These are phyloP conservation scores for Callinectes sapidus DNA, from an alignment of 2,888 invertebrate genomes.

Conservation along the genomic window DNA sequence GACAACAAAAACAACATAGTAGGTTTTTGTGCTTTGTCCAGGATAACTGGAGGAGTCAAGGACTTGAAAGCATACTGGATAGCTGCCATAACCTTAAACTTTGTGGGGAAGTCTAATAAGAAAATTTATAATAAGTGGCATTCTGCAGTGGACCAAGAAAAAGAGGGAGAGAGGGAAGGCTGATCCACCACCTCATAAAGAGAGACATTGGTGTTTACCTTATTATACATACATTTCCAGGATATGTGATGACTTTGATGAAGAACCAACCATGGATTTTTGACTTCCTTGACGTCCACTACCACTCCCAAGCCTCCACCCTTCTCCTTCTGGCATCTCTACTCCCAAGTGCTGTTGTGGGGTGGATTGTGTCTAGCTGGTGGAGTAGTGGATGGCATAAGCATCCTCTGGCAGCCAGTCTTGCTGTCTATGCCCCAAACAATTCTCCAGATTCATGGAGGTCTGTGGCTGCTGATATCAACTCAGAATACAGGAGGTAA, in stretches of 20 bases:
- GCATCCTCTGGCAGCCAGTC: conserved; percentile 85
- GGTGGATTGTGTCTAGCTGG: conserved; percentile 79
- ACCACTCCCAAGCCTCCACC: conserved; percentile 45
- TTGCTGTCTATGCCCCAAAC: conserved; percentile 79
- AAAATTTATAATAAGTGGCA: no score
- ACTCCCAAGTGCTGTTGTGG: conserved; percentile 46
- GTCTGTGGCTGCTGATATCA: conserved; percentile 83
- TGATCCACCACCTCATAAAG: no score
- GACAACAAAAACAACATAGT: no score
- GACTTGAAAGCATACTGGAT: no score
- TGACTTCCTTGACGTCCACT: background rate
- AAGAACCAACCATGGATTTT: conserved; percentile 55
- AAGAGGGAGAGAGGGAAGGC: background rate
- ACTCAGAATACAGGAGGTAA: conserved; percentile 82
- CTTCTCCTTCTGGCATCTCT: conserved; percentile 52
- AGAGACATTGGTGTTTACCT: background rate
- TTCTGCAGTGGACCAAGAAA: no score
- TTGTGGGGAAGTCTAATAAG: no score
- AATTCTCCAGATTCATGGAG: conserved; percentile 78
- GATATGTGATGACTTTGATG: conserved; percentile 60
- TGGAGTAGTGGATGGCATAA: conserved; percentile 82
- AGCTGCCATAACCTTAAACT: no score
- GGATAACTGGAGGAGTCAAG: no score
- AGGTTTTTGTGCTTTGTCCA: no score
- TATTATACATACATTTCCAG: conserved; percentile 45